These are phyloP conservation scores for Semotilus atromaculatus DNA, from an alignment of 2,797 vertebrate genomes.

Conservation along the genomic window DNA sequence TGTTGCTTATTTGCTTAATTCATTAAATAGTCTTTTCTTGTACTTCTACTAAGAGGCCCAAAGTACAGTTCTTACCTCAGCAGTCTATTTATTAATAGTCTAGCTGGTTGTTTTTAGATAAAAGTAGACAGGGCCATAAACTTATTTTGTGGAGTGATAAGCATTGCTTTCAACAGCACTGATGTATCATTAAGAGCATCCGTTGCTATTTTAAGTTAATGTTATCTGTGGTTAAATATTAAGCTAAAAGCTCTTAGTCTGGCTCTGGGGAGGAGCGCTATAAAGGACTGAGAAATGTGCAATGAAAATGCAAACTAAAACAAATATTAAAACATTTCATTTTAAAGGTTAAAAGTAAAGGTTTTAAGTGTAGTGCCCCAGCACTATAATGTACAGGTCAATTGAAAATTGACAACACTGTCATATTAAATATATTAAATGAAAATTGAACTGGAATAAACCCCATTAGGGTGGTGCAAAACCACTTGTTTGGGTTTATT, in stretches of 20 bases:
- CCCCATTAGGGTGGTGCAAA: not conserved
- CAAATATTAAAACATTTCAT: not conserved
- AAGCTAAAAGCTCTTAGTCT: constrained; percentile 68
- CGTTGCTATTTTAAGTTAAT: constrained; percentile 63
- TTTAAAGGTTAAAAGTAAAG: not conserved
- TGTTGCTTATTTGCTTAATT: not conserved
- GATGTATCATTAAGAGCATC: constrained; percentile 71
- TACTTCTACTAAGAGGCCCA: not conserved
- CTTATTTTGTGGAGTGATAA: constrained; percentile 56
- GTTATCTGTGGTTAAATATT: constrained; percentile 77
- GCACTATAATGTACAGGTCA: not conserved
- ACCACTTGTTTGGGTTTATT: not conserved
- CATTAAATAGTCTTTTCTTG: not conserved
- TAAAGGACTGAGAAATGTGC: not conserved
- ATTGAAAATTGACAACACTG: not conserved
- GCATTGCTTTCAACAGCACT: constrained; percentile 69
- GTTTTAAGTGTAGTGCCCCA: not conserved
- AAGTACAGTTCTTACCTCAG: constrained; percentile 7
- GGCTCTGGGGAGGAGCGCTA: constrained; percentile 22
- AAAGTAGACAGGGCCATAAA: constrained; percentile 59
- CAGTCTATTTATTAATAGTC: constrained; percentile 40
- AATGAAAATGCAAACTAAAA: constrained; percentile 12
- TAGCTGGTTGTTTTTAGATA: constrained; percentile 59
- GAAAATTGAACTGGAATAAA: not conserved
- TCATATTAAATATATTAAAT: not conserved